Evolutionary conservation across 2,888 invertebrate genomes (phyloP).

Genomic region (Mesoligia furuncula): DNA sequence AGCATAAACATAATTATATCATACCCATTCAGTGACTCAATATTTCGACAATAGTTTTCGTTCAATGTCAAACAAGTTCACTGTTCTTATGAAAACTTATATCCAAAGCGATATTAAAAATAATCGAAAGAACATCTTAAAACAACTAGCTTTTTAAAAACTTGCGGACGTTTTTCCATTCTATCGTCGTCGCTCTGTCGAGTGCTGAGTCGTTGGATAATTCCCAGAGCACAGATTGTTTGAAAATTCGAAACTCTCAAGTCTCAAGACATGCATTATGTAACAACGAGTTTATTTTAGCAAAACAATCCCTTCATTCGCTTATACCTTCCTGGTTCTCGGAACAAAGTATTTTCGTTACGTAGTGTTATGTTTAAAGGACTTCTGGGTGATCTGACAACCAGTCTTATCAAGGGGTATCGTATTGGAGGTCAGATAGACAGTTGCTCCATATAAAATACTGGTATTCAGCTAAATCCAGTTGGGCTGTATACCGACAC

Average conservation of each 20-base stretch:
- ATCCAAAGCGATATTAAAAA: not conserved
- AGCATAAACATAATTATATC: not conserved
- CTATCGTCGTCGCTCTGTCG: not conserved
- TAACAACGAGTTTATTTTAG: constrained; percentile 31
- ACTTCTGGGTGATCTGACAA: not conserved
- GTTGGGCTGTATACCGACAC: too few species aligned
- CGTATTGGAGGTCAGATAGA: not conserved
- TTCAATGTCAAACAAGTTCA: too few species aligned
- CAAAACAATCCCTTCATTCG: not conserved
- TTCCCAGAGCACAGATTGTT: not conserved
- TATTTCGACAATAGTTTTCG: too few species aligned
- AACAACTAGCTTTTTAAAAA: not conserved
- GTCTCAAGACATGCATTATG: constrained; percentile 11
- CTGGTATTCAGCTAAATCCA: not conserved
- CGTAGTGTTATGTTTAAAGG: not conserved
- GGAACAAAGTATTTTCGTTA: not conserved
- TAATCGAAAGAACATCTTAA: not conserved
- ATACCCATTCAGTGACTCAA: too few species aligned
- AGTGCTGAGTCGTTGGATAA: constrained; percentile 12
- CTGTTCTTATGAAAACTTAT: too few species aligned
- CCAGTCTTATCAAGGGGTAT: not conserved
- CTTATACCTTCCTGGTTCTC: not conserved
- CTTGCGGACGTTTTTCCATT: not conserved
- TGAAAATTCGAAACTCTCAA: constrained; percentile 31
- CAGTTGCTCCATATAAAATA: not conserved